Percentiles rank a stretch among this genome's conserved stretches.
Evolutionary conservation across 2,113 vertebrate species (phyloP).

Genomic region (Microtus pennsylvanicus): DNA sequence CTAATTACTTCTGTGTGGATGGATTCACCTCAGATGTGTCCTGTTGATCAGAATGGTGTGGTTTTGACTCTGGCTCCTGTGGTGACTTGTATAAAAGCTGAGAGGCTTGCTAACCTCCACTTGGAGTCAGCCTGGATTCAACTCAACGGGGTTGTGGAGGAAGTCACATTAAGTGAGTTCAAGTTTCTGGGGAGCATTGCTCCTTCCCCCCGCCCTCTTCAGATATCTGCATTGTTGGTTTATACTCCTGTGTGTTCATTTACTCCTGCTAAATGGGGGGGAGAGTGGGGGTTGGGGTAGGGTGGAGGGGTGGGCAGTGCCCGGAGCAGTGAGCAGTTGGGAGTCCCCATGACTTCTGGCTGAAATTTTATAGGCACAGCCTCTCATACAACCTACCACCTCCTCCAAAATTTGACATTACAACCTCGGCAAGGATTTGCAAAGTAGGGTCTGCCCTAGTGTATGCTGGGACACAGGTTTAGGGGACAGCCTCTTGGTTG

Average conservation of each 20-base stretch:
- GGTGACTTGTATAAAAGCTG: constrained; percentile 66
- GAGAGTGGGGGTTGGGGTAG: no score
- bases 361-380: constrained; percentile 22
- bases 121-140: constrained; percentile 65
- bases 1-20: constrained; percentile 89
- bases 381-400: constrained; percentile 26
- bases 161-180: neutral
- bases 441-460: constrained; percentile 61
- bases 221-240: neutral
- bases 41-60: constrained; percentile 76
- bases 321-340: constrained; percentile 66
- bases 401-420: constrained; percentile 57
- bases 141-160: constrained; percentile 64
- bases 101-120: constrained; percentile 75
- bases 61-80: constrained; percentile 82
- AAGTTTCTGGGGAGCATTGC: neutral
- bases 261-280: no score
- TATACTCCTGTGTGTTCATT: rapidly evolving
- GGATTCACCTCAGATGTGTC: constrained; percentile 86
- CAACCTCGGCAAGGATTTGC: constrained; percentile 76
- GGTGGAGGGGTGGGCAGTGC: neutral
- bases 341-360: constrained; percentile 66
- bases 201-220: neutral
- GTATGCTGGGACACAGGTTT: constrained; percentile 71
- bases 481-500: constrained; percentile 45